Evolutionary conservation across 2,888 invertebrate genomes (phyloP), one percentile per base, ranked within the genome.

Genomic region (Epinotia ramella): DNA sequence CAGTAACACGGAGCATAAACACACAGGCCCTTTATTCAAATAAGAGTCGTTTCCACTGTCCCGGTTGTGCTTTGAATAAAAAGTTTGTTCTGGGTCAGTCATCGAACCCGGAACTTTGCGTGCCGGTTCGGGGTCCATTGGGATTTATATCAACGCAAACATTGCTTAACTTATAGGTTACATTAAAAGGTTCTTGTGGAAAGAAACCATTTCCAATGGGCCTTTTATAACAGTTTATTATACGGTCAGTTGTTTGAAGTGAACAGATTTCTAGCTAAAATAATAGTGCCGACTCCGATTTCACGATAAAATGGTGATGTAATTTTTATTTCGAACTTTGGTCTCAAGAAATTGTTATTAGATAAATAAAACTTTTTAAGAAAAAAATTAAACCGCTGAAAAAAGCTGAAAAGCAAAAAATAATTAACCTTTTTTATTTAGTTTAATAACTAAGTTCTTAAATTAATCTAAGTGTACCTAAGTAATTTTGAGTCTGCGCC

Each of bases 11-110:
- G 49, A n/a, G 11, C 33, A 65, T 64, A 33, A 73, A 69, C 20
- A 53, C 62, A 65, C 73, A 69, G 20, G 24, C n/a, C 59, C 70
- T 70, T 70, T 72, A 72, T 76, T 76, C 76, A 76, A 67, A 76
- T 72, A 56, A 66, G 33, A 1, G 63, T 56, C 68, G 20, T 60
- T 56, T 44, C 12, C n/a, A 18, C 9, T 56, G 66, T 66, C 62
- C 66, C 57, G 18, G n/a, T 20, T 28, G 12, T 56, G 18, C 57
- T 66, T 67, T 67, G 76, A 72, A 72, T 72, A 76, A 71, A 76
- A 62, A 67, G 56, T 71, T 63, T 57, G 60, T 75, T 76, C 53
- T 40, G 67, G 71, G 62, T 62, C 71, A 44, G 70, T 62, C 20
- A 18, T 53, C 20, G 56, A 18, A 20, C 28, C 24, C 44, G 64